Evolutionary conservation across 2,113 vertebrate species (phyloP).

Genomic region (Pachyramphus minor): DNA sequence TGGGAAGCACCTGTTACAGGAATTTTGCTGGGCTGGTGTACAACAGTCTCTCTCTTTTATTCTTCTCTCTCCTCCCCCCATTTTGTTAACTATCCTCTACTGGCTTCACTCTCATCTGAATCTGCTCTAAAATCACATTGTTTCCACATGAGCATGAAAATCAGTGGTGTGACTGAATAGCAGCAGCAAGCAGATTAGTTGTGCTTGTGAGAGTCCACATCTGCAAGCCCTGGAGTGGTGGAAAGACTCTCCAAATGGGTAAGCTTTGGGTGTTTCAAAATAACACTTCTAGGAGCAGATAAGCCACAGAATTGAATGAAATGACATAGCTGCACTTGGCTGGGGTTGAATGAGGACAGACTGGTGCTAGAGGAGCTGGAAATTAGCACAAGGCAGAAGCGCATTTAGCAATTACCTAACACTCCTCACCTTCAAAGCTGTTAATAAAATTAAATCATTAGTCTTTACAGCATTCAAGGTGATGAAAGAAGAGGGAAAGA

Average conservation of each 20-base stretch:
- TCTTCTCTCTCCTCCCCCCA: neutral
- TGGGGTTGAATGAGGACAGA: constrained; percentile 16
- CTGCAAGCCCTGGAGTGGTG: neutral
- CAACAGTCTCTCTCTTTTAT: neutral
- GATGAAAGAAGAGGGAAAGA: constrained; percentile 44
- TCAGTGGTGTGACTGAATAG: neutral
- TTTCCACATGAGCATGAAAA: neutral
- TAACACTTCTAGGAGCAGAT: neutral
- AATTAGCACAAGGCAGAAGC: constrained; percentile 29
- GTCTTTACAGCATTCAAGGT: constrained; percentile 25
- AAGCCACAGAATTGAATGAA: neutral
- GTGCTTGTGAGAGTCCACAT: neutral
- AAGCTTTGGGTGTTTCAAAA: neutral
- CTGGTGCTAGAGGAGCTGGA: neutral
- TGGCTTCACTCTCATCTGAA: neutral
- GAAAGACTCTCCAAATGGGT: neutral
- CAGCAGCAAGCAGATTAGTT: neutral
- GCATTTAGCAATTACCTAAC: constrained; percentile 26
- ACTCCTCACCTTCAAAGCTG: constrained; percentile 24
- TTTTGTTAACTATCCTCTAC: neutral
- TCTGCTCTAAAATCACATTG: neutral
- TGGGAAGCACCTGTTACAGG: neutral
- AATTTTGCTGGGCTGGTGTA: neutral
- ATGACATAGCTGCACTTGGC: neutral
- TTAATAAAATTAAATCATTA: constrained; percentile 58